Conservation (phyloP, 1,140 invertebrate species). For the Melanaphis sacchari region DNA sequence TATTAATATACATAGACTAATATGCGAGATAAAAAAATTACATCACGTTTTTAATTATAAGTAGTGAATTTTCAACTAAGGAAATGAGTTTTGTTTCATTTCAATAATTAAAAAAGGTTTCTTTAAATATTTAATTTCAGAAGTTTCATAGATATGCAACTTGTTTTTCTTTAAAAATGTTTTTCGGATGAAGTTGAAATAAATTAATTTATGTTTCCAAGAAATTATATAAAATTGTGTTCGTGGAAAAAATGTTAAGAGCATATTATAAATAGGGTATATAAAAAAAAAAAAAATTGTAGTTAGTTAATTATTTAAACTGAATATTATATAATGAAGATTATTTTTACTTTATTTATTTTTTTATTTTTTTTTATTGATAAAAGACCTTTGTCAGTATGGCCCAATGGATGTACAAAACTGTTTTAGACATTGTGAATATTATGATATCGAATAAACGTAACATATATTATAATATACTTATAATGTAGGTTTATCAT, state of each 20-base stretch:
- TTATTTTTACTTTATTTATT: too few species aligned
- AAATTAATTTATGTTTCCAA: neutral
- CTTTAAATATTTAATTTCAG: neutral
- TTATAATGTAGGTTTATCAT: too few species aligned
- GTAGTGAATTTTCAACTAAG: neutral
- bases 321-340: neutral
- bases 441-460: too few species aligned
- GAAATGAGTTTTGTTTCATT: slow-evolving; percentile 39
- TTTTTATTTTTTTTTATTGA: too few species aligned
- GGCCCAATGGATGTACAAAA: too few species aligned
- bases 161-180: neutral
- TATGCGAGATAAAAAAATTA: neutral
- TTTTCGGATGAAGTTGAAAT: neutral
- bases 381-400: too few species aligned
- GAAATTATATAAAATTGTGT: neutral
- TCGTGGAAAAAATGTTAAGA: neutral
- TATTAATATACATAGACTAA: neutral
- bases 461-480: too few species aligned
- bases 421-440: too few species aligned
- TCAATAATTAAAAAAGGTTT: slow-evolving; percentile 26
- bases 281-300: neutral
- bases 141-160: neutral
- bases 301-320: neutral
- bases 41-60: slow-evolving; percentile 49
- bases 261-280: neutral